A percentile compares a stretch with the other conserved stretches of the same genome.
These are phyloP conservation scores for Delphinapterus leucas DNA, from an alignment of 2,113 vertebrate species.

Conservation along the genomic window DNA sequence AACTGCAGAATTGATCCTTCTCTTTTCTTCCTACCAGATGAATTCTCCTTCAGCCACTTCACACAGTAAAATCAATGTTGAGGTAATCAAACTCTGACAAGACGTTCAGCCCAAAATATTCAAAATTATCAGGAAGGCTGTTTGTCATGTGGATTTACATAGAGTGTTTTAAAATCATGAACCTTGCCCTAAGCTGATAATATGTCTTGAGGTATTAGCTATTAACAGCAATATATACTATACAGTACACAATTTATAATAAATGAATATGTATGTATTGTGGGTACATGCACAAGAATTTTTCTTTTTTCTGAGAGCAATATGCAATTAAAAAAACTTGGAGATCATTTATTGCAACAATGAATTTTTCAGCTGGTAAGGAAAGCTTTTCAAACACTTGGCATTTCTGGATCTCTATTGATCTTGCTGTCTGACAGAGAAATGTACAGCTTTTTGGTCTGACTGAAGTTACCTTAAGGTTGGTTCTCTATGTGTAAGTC, in stretches of 20 bases:
- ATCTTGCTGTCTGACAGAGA: not conserved
- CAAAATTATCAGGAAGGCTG: not conserved
- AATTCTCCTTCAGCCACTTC: not conserved
- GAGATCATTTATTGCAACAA: not conserved
- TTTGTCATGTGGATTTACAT: conserved; percentile 22
- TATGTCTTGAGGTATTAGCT: conserved; percentile 35
- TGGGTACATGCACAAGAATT: not conserved
- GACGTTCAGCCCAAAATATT: conserved; percentile 1
- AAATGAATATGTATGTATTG: not conserved
- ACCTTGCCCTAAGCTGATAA: not conserved
- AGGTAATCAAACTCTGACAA: not conserved
- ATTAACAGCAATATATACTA: not conserved
- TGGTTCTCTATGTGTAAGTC: not conserved
- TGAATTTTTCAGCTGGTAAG: not conserved
- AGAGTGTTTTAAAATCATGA: not conserved
- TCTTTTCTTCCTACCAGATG: not conserved
- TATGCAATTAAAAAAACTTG: not conserved
- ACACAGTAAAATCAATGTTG: not conserved
- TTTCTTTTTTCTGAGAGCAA: not conserved
- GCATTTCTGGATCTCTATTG: not conserved
- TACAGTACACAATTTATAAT: not conserved
- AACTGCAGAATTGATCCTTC: not conserved
- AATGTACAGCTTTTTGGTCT: not conserved
- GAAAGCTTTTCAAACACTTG: conserved; percentile 3
- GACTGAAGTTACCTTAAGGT: not conserved